These are phyloP conservation scores for Cordilura impudica DNA, from an alignment of 2,888 invertebrate genomes.

Conservation along the genomic window DNA sequence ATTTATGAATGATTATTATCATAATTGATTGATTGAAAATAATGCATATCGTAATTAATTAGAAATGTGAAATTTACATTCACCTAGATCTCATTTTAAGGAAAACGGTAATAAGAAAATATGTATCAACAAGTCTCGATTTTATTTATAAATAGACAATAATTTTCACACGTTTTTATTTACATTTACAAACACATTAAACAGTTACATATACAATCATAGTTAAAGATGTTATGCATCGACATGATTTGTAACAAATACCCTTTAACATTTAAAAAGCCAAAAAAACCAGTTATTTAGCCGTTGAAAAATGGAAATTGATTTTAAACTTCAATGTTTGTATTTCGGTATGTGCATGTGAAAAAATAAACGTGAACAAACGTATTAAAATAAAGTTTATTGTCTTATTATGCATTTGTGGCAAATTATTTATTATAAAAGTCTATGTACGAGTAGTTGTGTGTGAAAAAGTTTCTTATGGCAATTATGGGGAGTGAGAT, in stretches of 20 bases:
- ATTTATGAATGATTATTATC: neutral
- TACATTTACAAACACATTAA: too few relatives aligned
- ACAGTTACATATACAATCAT: slow-evolving; percentile 2
- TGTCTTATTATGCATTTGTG: neutral
- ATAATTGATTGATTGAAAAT: neutral
- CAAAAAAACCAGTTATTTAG: slow-evolving; percentile 45
- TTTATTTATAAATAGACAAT: neutral
- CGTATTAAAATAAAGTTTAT: neutral
- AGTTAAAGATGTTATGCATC: slow-evolving; percentile 31
- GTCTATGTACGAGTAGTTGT: too few relatives aligned
- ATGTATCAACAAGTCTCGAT: neutral
- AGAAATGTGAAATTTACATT: neutral
- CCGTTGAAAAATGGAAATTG: slow-evolving; percentile 24
- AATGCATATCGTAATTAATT: neutral
- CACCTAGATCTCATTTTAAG: neutral
- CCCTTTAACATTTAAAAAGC: slow-evolving; percentile 53
- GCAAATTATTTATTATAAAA: neutral
- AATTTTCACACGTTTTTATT: slow-evolving; percentile 49
- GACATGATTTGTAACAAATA: slow-evolving; percentile 47
- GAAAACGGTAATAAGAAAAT: neutral
- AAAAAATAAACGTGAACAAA: slow-evolving; percentile 3
- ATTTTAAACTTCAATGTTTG: slow-evolving; percentile 6
- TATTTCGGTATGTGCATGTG: neutral
- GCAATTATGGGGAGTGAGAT: too few relatives aligned
- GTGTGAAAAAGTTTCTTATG: too few relatives aligned